These are phyloP conservation scores for Holothuria glaberrima DNA, from an alignment of 35 echinoderm and acorn worm species.

Conservation along the genomic window DNA sequence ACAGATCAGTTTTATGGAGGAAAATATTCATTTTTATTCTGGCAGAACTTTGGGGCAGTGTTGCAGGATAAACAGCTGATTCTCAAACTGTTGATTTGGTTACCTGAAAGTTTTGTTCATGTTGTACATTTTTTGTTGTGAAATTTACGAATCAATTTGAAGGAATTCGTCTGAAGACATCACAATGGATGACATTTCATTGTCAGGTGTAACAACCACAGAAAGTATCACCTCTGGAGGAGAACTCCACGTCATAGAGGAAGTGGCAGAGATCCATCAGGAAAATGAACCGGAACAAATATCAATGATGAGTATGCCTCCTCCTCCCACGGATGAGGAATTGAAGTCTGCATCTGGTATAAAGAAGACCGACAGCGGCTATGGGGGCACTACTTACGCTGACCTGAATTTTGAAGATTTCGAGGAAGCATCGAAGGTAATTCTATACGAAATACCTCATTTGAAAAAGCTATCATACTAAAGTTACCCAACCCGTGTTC, in stretches of 20 bases:
- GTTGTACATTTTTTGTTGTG: too few species aligned
- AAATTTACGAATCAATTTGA: too few species aligned
- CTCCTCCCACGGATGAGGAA: conserved; percentile 24
- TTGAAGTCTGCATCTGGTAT: conserved; percentile 17
- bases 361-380: conserved; percentile 12
- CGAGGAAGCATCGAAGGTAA: conserved; percentile 30
- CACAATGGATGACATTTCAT: conserved; percentile 31
- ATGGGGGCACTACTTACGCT: background rate
- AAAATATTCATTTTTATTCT: too few species aligned
- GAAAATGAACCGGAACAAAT: background rate
- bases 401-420: conserved; percentile 49
- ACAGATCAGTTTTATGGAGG: too few species aligned
- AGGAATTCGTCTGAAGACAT: background rate
- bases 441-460: background rate
- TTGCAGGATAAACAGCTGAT: too few species aligned
- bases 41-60: too few species aligned
- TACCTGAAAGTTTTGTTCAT: too few species aligned
- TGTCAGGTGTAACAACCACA: conserved; percentile 40
- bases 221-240: conserved; percentile 33
- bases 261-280: conserved; percentile 17
- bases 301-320: conserved; percentile 33
- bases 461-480: too few species aligned
- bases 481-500: too few species aligned
- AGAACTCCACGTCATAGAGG: conserved; percentile 18
- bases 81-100: too few species aligned